Base-by-base conservation (phyloP, 2,113 vertebrate species). In the Solea solea region DNA sequence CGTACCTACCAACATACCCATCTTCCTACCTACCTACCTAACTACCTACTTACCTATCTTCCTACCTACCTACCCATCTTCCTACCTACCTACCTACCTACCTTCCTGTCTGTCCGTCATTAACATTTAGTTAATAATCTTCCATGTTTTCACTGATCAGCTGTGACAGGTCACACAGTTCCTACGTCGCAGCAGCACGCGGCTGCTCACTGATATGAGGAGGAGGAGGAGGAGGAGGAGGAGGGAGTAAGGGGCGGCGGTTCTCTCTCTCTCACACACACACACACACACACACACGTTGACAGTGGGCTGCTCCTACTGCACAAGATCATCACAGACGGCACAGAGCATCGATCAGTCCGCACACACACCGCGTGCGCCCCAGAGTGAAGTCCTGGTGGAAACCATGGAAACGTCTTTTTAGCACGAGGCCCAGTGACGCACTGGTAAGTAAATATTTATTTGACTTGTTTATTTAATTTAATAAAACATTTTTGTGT, bases 391-490 rank as follows among this genome's bases (percentile, higher is more conserved):
- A 34, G 34, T 34, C 34, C 34, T 6, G 34, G 2, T 34, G 34
- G 84, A 61, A 61, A 72, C 76, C 84, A 80, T 83, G 70, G 64
- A 46, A 62, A 76, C 76, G 54, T 70, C n/a, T 51, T 54, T 54
- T 5, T 13, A n/a, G 9, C 5, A 1, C 10, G 61, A 21, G 1
- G 53, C 48, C 34, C 55, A 49, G 15, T 58, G 65, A 68, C 53
- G 44, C 57, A 59, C 11, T 11, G 9, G 15, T 64, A 3, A 9
- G 1, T 11, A 7, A 34, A 4, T 34, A 34, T 34, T 34, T 34
- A 34, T 34, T 34, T 34, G 3, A 34, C 5, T 34, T n/a, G n/a
- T 34, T 34, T 34, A 34, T 34, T 34, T 34, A 0, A 34, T 2
- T 34, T 4, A 34, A 34, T 34, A 3, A 34, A 34, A 3, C 3